Base-by-base conservation (phyloP, 2,888 invertebrate genomes). In the Pyrocoelia pectoralis region DNA sequence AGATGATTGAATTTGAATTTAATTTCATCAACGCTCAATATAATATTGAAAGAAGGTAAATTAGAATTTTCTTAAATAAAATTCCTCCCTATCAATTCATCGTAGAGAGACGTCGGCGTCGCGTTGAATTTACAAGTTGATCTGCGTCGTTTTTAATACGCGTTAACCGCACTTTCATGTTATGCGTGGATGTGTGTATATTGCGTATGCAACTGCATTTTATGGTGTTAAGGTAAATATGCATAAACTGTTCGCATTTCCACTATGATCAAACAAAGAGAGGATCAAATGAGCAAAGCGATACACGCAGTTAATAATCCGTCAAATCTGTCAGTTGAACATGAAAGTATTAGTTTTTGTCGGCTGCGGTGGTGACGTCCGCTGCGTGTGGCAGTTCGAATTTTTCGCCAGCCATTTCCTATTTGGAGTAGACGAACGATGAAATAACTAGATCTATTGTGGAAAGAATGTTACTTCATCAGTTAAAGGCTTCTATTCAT, bases 401-500 rank as follows among this genome's bases (percentile, higher is more conserved):
- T 8, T 33, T 33, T 33, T 33, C 3, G 33, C n/a, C 2, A n/a
- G 3, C 24, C 49, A 28, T 50, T 50, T 50, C 5, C n/a, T 48
- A 19, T 48, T 48, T 18, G 9, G 2, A 46, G n/a, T 5, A 46
- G 15, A 18, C 46, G 46, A 46, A 10, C 8, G 2, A n/a, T 9
- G 17, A 10, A 10, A 46, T 43, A 56, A 56, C 43, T 56, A 46
- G 28, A 13, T 56, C 55, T 56, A 46, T 46, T 56, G 40, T 28
- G 14, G 40, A 14, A 14, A 48, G 17, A 46, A 43, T 14, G 48
- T 60, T 60, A 12, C 28, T 49, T 13, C 49, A 50, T 28, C 48
- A 49, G 54, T 48, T 14, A 46, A 58, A 48, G 19, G 54, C 60
- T 24, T 56, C 60, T 64, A 59, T 64, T 64, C 60, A 64, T 59